Percentiles rank a stretch among this genome's conserved stretches.
These are phyloP conservation scores for Albula goreensis DNA, from an alignment of 2,113 vertebrate species.

Conservation along the genomic window DNA sequence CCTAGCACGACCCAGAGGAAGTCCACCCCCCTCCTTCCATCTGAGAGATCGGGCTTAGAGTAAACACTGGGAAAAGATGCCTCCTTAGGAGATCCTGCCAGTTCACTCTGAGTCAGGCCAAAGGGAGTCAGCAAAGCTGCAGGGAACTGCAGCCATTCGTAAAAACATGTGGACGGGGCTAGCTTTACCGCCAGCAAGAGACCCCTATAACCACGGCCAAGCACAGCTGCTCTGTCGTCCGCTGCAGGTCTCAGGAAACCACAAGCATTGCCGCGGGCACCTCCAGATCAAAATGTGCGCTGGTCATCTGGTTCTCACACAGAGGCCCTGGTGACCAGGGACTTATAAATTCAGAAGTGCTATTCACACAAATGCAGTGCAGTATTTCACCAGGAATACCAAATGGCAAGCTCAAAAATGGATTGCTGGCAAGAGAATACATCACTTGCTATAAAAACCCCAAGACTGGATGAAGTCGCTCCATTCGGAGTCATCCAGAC, in stretches of 20 bases:
- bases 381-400: constrained; percentile 6
- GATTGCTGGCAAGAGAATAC: neutral
- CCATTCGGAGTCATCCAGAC: constrained; percentile 26
- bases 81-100: constrained; percentile 11
- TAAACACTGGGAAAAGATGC: constrained; percentile 39
- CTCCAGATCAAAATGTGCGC: neutral
- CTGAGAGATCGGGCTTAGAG: constrained; percentile 26
- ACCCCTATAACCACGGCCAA: neutral
- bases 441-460: constrained; percentile 17
- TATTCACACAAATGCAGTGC: neutral
- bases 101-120: neutral
- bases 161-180: neutral
- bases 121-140: neutral
- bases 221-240: constrained; percentile 22
- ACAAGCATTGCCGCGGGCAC: constrained; percentile 11
- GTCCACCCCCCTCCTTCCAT: constrained; percentile 30
- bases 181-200: neutral
- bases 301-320: neutral
- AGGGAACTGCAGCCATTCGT: neutral
- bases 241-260: constrained; percentile 25
- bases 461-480: constrained; percentile 12
- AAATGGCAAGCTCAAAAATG: neutral
- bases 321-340: neutral
- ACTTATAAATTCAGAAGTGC: neutral
- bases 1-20: constrained; percentile 29